phyloP scores from a whole-genome alignment of 2,797 vertebrate species.

The Gallinago solitaria region DNA sequence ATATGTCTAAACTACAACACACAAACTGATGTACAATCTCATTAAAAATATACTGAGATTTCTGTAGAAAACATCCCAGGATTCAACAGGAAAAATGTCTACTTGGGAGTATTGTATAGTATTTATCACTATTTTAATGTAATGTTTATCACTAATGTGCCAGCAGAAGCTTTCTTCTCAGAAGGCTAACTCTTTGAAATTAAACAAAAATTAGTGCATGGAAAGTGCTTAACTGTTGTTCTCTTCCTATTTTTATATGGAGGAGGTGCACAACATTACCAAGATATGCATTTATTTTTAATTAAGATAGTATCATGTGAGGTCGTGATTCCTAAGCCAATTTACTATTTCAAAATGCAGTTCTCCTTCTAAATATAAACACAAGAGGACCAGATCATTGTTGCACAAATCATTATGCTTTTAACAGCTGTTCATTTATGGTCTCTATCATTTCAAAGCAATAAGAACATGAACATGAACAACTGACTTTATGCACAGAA shows the following conservation, averaged over 20 bases:
- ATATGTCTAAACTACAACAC: constrained; percentile 49
- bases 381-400: constrained; percentile 9
- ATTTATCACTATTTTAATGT: constrained; percentile 47
- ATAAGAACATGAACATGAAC: constrained; percentile 42
- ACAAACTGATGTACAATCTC: constrained; percentile 59
- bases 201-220: constrained; percentile 40
- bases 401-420: constrained; percentile 53
- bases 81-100: constrained; percentile 39
- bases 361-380: constrained; percentile 50
- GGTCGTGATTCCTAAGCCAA: constrained; percentile 36
- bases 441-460: constrained; percentile 40
- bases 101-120: constrained; percentile 5
- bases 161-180: constrained; percentile 59
- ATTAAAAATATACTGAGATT: constrained; percentile 62
- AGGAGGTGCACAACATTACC: constrained; percentile 4
- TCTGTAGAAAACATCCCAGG: constrained; percentile 19
- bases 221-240: constrained; percentile 50
- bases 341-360: constrained; percentile 33
- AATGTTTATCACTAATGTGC: constrained; percentile 44
- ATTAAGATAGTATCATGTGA: constrained; percentile 51
- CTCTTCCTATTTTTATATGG: constrained; percentile 32
- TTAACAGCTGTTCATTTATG: constrained; percentile 61
- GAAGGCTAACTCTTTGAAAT: constrained; percentile 61
- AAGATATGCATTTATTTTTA: constrained; percentile 51
- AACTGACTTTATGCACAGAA: constrained; percentile 43